Evolutionary conservation across 2,113 vertebrate species (phyloP).

Genomic region (Myrmecophaga tridactyla): DNA sequence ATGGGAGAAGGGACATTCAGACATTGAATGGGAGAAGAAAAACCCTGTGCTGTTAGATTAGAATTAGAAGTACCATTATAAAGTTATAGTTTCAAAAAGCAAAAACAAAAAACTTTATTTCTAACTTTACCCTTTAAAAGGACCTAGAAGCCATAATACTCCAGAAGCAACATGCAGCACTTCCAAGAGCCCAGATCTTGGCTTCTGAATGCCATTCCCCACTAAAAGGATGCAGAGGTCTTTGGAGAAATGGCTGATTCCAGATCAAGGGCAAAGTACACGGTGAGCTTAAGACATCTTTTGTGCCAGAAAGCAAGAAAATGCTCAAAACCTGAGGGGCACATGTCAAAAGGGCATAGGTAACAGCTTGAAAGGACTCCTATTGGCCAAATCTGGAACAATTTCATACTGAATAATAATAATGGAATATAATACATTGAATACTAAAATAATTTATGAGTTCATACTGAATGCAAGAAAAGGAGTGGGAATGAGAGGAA

Average conservation of each 20-base stretch:
- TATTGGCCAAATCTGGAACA: not conserved
- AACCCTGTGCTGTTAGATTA: too few species aligned
- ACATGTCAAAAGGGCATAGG: not conserved
- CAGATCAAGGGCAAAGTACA: not conserved
- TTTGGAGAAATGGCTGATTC: too few species aligned
- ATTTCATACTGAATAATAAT: not conserved
- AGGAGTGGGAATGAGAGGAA: not conserved
- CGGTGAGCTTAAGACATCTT: not conserved
- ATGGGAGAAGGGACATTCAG: too few species aligned
- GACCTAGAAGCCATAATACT: too few species aligned
- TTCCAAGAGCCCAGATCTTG: not conserved
- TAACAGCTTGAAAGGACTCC: not conserved
- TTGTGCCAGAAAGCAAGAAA: not conserved
- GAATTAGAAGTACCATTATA: too few species aligned
- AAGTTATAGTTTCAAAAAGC: too few species aligned
- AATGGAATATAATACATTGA: not conserved
- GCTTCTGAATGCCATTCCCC: not conserved
- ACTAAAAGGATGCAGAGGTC: too few species aligned
- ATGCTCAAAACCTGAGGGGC: too few species aligned
- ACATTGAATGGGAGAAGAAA: too few species aligned
- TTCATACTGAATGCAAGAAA: not conserved
- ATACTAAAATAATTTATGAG: not conserved
- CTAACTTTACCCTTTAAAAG: too few species aligned
- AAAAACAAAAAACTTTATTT: too few species aligned
- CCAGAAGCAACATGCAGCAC: not conserved